Evolutionary conservation across 2,113 vertebrate genomes (phyloP).

Genomic region (Ramphastos sulfuratus): DNA sequence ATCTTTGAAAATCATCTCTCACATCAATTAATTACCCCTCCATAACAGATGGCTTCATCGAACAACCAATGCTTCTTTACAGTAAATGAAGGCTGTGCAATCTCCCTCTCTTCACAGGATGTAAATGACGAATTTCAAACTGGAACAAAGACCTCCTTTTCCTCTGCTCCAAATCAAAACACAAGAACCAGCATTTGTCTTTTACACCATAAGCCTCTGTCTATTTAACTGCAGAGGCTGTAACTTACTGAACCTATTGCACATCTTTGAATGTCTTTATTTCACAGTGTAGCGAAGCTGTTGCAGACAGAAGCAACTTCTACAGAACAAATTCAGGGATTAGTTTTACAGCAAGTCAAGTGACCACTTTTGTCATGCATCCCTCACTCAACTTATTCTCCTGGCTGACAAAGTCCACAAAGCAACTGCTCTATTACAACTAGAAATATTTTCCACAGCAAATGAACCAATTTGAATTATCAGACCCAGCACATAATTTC

Average conservation of each 20-base stretch:
- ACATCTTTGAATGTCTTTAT: not conserved
- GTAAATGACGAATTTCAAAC: not conserved
- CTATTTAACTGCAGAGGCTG: not conserved
- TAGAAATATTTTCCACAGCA: not conserved
- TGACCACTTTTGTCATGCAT: not conserved
- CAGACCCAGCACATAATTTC: not conserved
- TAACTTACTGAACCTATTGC: not conserved
- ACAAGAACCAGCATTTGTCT: not conserved
- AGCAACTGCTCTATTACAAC: not conserved
- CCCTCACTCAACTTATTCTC: not conserved
- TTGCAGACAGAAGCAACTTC: not conserved
- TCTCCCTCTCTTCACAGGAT: not conserved
- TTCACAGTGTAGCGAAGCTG: not conserved
- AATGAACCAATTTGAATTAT: not conserved
- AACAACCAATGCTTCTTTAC: not conserved
- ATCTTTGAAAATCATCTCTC: too few species aligned
- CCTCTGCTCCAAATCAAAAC: not conserved
- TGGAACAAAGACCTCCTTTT: not conserved
- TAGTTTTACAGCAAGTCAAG: not conserved
- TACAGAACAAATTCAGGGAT: not conserved
- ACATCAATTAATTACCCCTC: too few species aligned
- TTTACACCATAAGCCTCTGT: not conserved
- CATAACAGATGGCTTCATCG: not conserved
- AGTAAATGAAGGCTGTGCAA: not conserved
- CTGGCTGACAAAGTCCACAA: not conserved